These are phyloP conservation scores for Tangachromis dhanisi DNA, from an alignment of 2,113 vertebrate genomes.

Conservation along the genomic window DNA sequence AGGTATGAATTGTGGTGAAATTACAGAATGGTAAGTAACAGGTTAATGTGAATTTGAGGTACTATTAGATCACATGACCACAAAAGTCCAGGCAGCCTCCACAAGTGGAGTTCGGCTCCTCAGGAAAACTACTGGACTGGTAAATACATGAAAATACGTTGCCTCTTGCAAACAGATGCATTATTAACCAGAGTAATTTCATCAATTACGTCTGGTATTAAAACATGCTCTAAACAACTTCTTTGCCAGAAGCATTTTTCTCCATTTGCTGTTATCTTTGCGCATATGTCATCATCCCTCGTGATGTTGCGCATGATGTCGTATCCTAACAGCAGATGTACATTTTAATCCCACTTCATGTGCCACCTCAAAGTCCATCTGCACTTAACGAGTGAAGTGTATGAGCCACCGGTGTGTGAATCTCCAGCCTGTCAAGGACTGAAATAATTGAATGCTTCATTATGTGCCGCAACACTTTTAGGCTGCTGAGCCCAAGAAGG, in stretches of 20 bases:
- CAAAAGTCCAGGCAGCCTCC: constrained; percentile 60
- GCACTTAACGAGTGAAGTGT: background rate
- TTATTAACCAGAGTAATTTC: constrained; percentile 38
- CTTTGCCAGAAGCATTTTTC: background rate
- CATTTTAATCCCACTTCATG: background rate
- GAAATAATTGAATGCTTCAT: background rate
- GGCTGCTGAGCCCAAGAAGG: constrained; percentile 60
- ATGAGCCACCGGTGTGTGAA: background rate
- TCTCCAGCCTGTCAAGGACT: background rate
- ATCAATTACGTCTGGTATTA: constrained; percentile 13
- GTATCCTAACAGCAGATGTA: constrained; percentile 20
- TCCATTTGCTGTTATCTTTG: background rate
- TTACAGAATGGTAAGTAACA: constrained; percentile 29
- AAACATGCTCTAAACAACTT: constrained; percentile 4
- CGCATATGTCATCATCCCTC: background rate
- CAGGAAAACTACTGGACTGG: constrained; percentile 44
- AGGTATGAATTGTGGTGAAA: background rate
- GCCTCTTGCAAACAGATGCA: background rate
- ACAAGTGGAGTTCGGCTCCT: constrained; percentile 59
- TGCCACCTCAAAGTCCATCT: background rate
- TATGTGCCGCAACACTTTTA: background rate
- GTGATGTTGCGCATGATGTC: background rate
- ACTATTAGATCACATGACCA: constrained; percentile 60
- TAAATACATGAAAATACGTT: constrained; percentile 23
- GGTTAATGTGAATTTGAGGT: constrained; percentile 62